Evolutionary conservation across 2,113 vertebrate species (phyloP).

Genomic region (Oceanodroma tethys): DNA sequence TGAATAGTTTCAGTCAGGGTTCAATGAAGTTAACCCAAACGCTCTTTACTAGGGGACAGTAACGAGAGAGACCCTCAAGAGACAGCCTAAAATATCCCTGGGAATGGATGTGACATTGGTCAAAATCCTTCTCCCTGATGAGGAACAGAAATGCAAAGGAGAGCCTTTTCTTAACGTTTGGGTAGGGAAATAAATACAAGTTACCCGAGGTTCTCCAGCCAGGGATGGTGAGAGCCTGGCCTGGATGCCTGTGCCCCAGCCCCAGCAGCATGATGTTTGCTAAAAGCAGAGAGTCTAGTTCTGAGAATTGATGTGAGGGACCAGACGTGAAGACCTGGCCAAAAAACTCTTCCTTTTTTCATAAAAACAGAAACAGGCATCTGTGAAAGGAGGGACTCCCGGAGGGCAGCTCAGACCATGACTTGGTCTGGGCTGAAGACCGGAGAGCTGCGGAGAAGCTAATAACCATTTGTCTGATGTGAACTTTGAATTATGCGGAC

Average conservation of each 20-base stretch:
- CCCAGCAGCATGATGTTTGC: not conserved
- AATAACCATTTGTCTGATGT: not conserved
- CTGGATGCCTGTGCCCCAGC: not conserved
- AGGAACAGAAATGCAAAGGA: not conserved
- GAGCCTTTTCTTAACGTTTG: not conserved
- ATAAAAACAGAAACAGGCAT: not conserved
- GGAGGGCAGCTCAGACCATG: not conserved
- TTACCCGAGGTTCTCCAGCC: not conserved
- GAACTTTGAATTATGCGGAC: not conserved
- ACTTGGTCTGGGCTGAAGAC: not conserved
- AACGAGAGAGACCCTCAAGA: not conserved
- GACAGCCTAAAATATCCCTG: not conserved
- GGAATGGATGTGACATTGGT: not conserved
- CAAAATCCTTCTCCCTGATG: not conserved
- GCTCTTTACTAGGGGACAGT: not conserved
- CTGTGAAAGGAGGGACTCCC: not conserved
- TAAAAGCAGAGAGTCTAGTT: not conserved
- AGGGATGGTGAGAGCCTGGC: not conserved
- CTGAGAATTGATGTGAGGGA: not conserved
- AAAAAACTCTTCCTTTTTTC: not conserved
- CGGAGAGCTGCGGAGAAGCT: rapidly evolving
- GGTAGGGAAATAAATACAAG: not conserved
- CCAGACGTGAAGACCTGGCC: not conserved
- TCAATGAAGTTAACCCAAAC: not conserved
- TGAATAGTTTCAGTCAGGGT: not conserved